Base-by-base conservation (phyloP, 2,888 invertebrate species). In the Anagyrus pseudococci region DNA sequence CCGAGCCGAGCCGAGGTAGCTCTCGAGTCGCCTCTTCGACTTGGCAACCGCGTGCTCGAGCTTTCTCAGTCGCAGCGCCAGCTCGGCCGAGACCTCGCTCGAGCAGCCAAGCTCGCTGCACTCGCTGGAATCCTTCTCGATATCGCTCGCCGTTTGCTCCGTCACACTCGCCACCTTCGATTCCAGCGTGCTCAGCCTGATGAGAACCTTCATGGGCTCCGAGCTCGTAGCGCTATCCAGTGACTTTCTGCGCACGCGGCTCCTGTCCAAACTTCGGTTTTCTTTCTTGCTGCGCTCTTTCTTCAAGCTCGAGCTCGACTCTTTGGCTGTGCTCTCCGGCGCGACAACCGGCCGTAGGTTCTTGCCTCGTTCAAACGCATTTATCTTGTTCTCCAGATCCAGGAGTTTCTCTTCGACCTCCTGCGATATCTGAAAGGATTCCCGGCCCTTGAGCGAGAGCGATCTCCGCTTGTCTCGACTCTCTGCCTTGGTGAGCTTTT, bases 341-440 rank as follows among this genome's bases (percentile, higher is more conserved):
- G 84, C 83, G 25, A 83, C 81, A 2, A 82, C 72, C 56, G 84
- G 81, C 23, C 82, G 82, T 15, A 82, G 76, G 43, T 74, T 73
- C 62, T 79, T 81, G 2, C 81, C 81, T 4, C 80, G 82, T 74
- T 91, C 91, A 56, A 92, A 78, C 67, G 87, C 84, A 58, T 87
- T 84, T 50, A 93, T 89, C 82, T 92, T 92, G 53, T 86, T 88
- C 81, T 93, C 93, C 63, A 93, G 80, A 76, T 92, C 91, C n/a
- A 86, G 86, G 48, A 94, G 84, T 78, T 94, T 94, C 67, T 91
- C 90, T 79, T 94, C 94, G 19, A 94, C 86, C 78, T 93, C 93
- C 78, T 92, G 92, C 15, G 91, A 89, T 48, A 93, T 85, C 8
- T 90, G 89, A 70, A 92, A 86, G 29, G 91, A 91, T 78, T 93